phyloP scores from a whole-genome alignment of 2,113 vertebrate species.

The Nothoprocta pentlandii region DNA sequence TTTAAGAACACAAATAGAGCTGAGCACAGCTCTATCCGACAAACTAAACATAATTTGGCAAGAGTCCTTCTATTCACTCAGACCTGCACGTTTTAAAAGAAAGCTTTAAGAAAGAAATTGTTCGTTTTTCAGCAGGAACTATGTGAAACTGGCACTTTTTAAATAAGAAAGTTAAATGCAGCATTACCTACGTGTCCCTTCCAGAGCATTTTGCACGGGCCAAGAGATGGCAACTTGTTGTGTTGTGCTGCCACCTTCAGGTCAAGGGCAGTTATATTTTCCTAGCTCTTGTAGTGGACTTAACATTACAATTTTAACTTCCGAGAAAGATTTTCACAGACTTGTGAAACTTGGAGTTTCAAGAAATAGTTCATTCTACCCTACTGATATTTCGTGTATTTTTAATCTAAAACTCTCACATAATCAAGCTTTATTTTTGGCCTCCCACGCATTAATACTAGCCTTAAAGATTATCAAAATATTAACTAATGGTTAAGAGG shows the following conservation, averaged over 20 bases:
- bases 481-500: background rate
- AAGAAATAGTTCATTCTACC: background rate
- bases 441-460: background rate
- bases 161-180: background rate
- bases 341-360: background rate
- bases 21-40: background rate
- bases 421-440: background rate
- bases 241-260: conserved; percentile 69
- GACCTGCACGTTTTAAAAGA: background rate
- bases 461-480: background rate
- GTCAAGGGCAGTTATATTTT: background rate
- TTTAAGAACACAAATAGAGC: background rate
- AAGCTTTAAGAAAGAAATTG: background rate
- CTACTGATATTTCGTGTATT: background rate
- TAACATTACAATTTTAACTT: background rate
- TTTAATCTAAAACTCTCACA: background rate
- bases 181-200: background rate
- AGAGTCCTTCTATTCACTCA: background rate
- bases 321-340: background rate
- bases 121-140: background rate
- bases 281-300: background rate
- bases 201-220: background rate
- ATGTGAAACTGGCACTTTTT: background rate
- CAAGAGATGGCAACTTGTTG: background rate
- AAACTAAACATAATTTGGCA: background rate